phyloP scores from a whole-genome alignment of 2,888 invertebrate genomes.

The Epinotia nisella region DNA sequence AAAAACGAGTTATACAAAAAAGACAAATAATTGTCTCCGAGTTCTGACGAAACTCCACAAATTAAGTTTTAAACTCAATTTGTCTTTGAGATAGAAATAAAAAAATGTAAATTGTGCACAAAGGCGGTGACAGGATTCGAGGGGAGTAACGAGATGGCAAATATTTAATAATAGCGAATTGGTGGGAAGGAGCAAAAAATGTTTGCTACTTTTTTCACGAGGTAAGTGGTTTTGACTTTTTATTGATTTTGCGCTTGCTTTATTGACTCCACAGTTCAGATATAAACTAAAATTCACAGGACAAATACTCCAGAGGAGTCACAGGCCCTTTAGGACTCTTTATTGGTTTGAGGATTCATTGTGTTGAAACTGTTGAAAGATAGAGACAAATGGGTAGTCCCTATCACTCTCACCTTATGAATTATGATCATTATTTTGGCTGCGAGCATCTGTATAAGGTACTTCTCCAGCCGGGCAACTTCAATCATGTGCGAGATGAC shows the following conservation, averaged over 20 bases:
- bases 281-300: background rate
- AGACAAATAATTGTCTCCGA: constrained; percentile 55
- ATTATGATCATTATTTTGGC: no score
- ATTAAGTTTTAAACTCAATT: constrained; percentile 72
- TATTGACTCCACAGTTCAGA: background rate
- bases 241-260: background rate
- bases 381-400: no score
- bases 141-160: constrained; percentile 46
- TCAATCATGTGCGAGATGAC: no score
- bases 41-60: constrained; percentile 59
- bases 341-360: no score
- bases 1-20: constrained; percentile 53
- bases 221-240: constrained; percentile 26
- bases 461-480: no score
- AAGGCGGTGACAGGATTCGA: constrained; percentile 55
- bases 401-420: no score
- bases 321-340: no score
- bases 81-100: constrained; percentile 69
- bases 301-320: no score
- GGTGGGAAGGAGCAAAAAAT: constrained; percentile 32
- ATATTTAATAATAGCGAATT: constrained; percentile 45
- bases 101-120: constrained; percentile 60
- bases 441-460: no score
- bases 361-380: no score
- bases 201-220: constrained; percentile 23